Percentiles rank a stretch among this genome's conserved stretches.
These are phyloP conservation scores for Astreopora myriophthalma DNA, from an alignment of 64 coral and sea anemone genomes.

Conservation along the genomic window DNA sequence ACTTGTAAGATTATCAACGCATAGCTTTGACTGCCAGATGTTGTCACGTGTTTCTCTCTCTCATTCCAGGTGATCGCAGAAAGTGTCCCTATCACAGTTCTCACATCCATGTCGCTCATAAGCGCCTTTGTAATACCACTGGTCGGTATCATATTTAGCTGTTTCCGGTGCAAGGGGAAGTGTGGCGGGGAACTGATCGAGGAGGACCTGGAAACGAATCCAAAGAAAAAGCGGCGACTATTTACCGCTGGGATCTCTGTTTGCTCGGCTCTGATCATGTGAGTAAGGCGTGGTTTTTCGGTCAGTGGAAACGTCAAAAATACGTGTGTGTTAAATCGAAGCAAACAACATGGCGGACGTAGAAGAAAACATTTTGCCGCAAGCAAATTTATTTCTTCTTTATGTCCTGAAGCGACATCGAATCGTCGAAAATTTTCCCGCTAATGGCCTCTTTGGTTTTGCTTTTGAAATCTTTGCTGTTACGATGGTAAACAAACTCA, in stretches of 20 bases:
- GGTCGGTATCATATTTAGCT: slow-evolving; percentile 63
- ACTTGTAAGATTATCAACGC: too few species aligned
- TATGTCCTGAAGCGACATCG: too few species aligned
- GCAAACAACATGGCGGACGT: too few species aligned
- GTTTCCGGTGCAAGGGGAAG: slow-evolving; percentile 53
- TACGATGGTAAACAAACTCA: too few species aligned
- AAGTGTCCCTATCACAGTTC: slow-evolving; percentile 18
- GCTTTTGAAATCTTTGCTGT: too few species aligned
- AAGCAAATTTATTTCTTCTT: too few species aligned
- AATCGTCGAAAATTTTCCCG: too few species aligned
- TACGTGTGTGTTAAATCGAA: too few species aligned
- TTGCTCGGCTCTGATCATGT: slow-evolving; percentile 61
- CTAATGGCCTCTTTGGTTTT: too few species aligned
- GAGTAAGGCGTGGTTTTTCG: background rate
- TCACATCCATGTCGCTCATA: slow-evolving; percentile 43
- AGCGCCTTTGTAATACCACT: slow-evolving; percentile 44
- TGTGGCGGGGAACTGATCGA: slow-evolving; percentile 64
- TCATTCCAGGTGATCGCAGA: background rate
- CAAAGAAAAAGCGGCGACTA: slow-evolving; percentile 34
- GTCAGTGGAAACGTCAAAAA: too few species aligned
- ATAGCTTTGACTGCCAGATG: too few species aligned
- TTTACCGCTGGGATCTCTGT: slow-evolving; percentile 45
- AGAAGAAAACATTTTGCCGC: too few species aligned
- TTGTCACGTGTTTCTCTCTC: background rate
- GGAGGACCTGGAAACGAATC: slow-evolving; percentile 69